Conservation (phyloP, 1,140 invertebrate genomes). For the Aphidius ervi region DNA sequence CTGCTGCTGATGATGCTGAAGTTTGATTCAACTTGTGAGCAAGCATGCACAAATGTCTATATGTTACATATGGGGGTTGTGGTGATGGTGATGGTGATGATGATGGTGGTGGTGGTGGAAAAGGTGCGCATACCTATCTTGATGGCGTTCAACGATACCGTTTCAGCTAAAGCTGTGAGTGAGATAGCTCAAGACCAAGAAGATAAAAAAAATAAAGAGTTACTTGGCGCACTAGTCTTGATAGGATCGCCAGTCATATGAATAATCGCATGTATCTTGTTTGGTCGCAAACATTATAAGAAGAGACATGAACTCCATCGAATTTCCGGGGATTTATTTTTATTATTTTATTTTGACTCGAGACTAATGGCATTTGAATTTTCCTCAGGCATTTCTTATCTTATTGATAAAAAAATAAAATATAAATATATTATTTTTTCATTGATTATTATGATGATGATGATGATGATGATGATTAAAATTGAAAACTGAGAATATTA, state of each 20-base stretch:
- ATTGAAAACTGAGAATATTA: no score
- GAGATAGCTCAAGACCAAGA: background rate
- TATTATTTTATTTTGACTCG: no score
- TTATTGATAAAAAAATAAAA: no score
- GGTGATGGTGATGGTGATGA: no score
- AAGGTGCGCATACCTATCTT: slow-evolving; percentile 16
- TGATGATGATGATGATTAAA: no score
- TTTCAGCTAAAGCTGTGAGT: background rate
- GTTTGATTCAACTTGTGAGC: slow-evolving; percentile 1
- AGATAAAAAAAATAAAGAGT: slow-evolving; percentile 11
- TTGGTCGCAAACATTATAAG: slow-evolving; percentile 12
- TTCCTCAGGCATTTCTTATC: no score
- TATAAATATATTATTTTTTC: no score
- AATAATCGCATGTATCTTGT: slow-evolving; percentile 19
- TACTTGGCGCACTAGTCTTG: slow-evolving; percentile 4
- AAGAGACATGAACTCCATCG: slow-evolving; percentile 2
- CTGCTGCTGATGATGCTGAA: background rate
- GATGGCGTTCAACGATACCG: slow-evolving; percentile 3
- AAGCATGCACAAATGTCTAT: slow-evolving; percentile 17
- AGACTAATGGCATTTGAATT: no score
- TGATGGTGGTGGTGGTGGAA: slow-evolving; percentile 1
- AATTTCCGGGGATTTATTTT: slow-evolving; percentile 8
- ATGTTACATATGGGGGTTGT: background rate
- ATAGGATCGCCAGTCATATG: slow-evolving; percentile 14
- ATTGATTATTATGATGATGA: no score